Percentiles rank a stretch among this genome's conserved stretches.
These are phyloP conservation scores for Pteruthius melanotis DNA, from an alignment of 2,113 vertebrate species.

Conservation along the genomic window DNA sequence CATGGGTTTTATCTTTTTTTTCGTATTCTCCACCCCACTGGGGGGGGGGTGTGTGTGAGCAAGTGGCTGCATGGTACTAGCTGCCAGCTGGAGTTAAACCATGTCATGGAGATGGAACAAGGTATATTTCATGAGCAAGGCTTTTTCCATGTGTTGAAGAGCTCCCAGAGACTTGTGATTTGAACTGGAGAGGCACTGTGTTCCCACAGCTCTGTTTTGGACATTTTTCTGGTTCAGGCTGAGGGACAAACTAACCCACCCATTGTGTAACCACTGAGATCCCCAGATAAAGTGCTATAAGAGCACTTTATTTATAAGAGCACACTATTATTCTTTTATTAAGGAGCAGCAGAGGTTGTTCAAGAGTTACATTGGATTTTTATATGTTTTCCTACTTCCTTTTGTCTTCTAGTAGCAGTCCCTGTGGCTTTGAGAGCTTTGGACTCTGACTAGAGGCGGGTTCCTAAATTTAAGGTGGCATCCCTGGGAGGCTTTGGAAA, in stretches of 20 bases:
- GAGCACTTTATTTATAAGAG: neutral
- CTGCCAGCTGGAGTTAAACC: neutral
- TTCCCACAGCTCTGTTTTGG: constrained; percentile 17
- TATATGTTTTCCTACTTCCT: constrained; percentile 25
- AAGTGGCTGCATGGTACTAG: neutral
- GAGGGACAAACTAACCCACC: neutral
- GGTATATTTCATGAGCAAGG: neutral
- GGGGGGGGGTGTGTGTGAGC: too few species aligned
- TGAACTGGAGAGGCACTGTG: neutral
- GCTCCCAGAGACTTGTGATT: neutral
- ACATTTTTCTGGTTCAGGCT: neutral
- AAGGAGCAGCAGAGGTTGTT: neutral
- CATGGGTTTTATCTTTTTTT: neutral
- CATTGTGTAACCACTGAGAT: neutral
- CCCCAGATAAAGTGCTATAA: neutral
- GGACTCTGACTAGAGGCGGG: neutral
- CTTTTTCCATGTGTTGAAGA: neutral
- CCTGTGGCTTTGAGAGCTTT: constrained; percentile 27
- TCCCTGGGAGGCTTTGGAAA: neutral
- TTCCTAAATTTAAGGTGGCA: constrained; percentile 43
- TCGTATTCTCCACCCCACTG: neutral
- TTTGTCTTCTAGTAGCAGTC: constrained; percentile 29
- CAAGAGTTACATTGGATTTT: constrained; percentile 16
- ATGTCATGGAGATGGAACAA: neutral
- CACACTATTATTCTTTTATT: neutral